phyloP scores from a whole-genome alignment of 2,797 vertebrate genomes.

The Macropus fuliginosus region DNA sequence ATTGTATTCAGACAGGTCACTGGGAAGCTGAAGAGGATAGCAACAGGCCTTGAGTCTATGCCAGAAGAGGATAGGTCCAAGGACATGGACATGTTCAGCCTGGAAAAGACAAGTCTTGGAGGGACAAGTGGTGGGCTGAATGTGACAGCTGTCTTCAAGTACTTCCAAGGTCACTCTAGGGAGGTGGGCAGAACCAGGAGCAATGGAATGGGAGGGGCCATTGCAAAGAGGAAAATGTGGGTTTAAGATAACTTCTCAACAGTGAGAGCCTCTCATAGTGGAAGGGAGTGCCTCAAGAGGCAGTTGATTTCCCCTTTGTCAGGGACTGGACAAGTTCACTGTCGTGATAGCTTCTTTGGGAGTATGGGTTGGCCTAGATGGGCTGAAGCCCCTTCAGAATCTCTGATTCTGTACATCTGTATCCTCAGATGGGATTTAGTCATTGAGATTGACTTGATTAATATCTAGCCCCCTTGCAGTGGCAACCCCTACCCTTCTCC shows the following conservation, averaged over 20 bases:
- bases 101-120: neutral
- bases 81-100: neutral
- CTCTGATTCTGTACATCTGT: neutral
- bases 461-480: conserved; percentile 3
- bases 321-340: neutral
- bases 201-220: neutral
- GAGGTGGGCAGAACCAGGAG: neutral
- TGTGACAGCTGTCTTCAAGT: neutral
- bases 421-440: neutral
- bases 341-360: neutral
- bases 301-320: neutral
- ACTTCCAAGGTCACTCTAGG: neutral
- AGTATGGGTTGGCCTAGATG: neutral
- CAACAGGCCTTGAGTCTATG: neutral
- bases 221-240: neutral
- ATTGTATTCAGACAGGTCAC: neutral
- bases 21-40: neutral
- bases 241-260: neutral
- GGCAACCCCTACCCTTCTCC: neutral
- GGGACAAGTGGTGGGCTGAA: neutral
- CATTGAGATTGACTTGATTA: neutral
- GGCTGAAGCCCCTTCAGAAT: neutral
- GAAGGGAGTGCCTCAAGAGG: neutral
- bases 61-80: neutral
- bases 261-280: neutral